Percentiles rank a stretch among this genome's conserved stretches.
Evolutionary conservation across 2,888 invertebrate species (phyloP).

Genomic region (Sarcophaga caerulescens): DNA sequence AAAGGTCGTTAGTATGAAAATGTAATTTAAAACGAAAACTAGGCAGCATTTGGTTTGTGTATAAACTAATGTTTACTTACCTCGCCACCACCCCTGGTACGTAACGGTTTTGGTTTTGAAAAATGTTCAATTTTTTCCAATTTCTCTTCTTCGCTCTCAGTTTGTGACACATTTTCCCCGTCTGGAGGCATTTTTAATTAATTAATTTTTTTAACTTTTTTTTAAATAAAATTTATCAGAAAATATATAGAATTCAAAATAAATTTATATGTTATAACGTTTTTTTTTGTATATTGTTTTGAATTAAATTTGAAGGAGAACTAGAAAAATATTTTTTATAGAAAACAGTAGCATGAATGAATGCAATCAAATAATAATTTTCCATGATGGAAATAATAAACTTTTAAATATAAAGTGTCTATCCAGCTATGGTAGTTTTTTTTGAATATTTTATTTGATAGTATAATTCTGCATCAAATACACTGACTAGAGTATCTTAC

Average conservation of each 20-base stretch:
- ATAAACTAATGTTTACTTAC: constrained; percentile 24
- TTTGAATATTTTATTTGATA: no score
- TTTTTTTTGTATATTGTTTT: constrained; percentile 20
- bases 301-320: constrained; percentile 30
- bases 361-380: no score
- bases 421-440: no score
- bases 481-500: no score
- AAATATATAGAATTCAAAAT: constrained; percentile 10
- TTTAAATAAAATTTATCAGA: not conserved
- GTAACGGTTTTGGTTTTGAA: not conserved
- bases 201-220: constrained; percentile 5
- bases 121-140: constrained; percentile 43
- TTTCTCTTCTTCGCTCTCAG: constrained; percentile 42
- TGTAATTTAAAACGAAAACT: not conserved
- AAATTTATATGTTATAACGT: constrained; percentile 17
- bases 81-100: constrained; percentile 18
- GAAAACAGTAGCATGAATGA: no score
- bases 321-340: constrained; percentile 14
- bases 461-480: no score
- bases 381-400: no score
- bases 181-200: not conserved
- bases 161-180: constrained; percentile 15
- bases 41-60: not conserved
- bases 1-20: constrained; percentile 27
- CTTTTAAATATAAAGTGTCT: no score